Evolutionary conservation across 2,113 vertebrate species (phyloP).

Genomic region (Albula goreensis): DNA sequence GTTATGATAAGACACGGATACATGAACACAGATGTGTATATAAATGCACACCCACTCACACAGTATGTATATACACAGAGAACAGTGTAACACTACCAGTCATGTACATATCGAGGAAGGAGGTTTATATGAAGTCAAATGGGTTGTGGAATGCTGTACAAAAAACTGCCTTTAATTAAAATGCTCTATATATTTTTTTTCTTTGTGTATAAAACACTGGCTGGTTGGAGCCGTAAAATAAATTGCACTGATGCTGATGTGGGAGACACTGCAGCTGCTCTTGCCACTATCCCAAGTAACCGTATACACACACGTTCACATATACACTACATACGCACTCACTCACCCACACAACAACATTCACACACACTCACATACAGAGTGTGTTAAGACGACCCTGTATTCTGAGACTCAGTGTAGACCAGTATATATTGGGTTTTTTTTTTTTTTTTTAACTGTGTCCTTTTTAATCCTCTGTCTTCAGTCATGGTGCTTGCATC

Average conservation of each 20-base stretch:
- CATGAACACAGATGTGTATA: not conserved
- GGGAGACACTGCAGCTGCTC: slow-evolving; percentile 30
- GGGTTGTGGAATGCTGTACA: slow-evolving; percentile 41
- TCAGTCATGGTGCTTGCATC: not conserved
- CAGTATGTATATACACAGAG: not conserved
- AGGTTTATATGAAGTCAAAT: slow-evolving; percentile 45
- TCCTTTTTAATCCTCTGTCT: not conserved
- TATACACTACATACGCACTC: slow-evolving; percentile 26
- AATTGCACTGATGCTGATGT: slow-evolving; percentile 47
- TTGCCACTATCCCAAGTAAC: not conserved
- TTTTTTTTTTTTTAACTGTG: not conserved
- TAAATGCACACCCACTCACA: not conserved
- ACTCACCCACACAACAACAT: not conserved
- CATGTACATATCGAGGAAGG: slow-evolving; percentile 57
- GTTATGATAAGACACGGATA: not conserved
- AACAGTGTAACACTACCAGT: slow-evolving; percentile 36
- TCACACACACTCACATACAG: not conserved
- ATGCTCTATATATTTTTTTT: slow-evolving; percentile 45
- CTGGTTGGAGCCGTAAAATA: slow-evolving; percentile 18
- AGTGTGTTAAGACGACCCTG: not conserved
- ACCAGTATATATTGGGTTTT: not conserved
- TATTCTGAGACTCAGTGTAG: not conserved
- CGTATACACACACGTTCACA: slow-evolving; percentile 2
- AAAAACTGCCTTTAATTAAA: slow-evolving; percentile 65
- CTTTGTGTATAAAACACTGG: slow-evolving; percentile 44